Conservation (phyloP, 2,113 vertebrate species). For the Antechinus flavipes region DNA sequence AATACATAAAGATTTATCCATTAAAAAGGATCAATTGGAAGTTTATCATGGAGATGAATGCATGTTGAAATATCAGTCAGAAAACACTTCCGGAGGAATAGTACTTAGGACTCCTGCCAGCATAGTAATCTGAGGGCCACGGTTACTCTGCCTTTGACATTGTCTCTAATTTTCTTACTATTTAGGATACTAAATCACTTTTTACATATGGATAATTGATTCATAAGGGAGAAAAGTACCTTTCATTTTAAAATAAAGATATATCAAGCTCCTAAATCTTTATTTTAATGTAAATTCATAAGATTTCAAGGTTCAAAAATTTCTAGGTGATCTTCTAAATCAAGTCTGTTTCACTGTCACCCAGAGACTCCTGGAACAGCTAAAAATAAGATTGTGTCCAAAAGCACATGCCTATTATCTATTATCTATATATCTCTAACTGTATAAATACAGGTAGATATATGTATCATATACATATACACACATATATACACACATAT, state of each 20-base stretch:
- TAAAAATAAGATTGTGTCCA: background rate
- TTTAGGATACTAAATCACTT: background rate
- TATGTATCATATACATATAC: background rate
- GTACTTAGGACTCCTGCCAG: background rate
- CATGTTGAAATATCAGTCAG: background rate
- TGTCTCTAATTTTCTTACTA: background rate
- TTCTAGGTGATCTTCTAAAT: background rate
- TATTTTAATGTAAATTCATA: background rate
- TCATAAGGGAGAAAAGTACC: background rate
- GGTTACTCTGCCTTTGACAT: rapidly evolving
- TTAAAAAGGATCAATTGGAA: background rate
- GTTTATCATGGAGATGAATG: background rate
- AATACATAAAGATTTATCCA: background rate
- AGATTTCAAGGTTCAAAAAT: background rate
- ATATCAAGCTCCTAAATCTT: background rate
- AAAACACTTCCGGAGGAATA: background rate
- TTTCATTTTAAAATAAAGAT: constrained; percentile 15
- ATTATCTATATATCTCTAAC: background rate
- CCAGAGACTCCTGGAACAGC: background rate
- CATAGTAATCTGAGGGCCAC: rapidly evolving
- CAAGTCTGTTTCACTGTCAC: background rate
- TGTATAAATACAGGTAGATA: background rate
- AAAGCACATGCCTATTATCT: background rate
- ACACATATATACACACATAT: background rate
- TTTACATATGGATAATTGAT: background rate